Base-by-base conservation (phyloP, 1,140 invertebrate species). In the Drosophila seguyi region DNA sequence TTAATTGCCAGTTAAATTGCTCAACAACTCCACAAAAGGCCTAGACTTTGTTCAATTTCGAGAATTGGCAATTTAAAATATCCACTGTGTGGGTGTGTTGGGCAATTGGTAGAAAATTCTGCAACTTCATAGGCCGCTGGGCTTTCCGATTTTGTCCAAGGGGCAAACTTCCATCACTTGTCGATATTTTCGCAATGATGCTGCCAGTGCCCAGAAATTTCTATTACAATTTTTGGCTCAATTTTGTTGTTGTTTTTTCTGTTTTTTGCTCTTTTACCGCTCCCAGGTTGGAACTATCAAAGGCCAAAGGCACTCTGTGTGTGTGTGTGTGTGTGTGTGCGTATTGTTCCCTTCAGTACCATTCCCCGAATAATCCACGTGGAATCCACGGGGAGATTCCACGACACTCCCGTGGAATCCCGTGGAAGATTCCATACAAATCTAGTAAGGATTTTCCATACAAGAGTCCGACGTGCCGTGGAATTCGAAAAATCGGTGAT, bases 141-240 rank as follows among this genome's bases (percentile, higher is more conserved):
- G 39, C n/a, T 44, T 50, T 53, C 47, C 45, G 20, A 38, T 38
- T 55, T 38, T 55, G 52, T 38, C 52, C 52, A 55, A 44, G 16
- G 36, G 44, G 48, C 31, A 47, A 36, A 44, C 60, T 67, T 42
- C 45, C 66, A 66, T 67, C 38, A 44, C 38, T 69, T 55, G 36
- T 50, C 52, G 52, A 48, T 72, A 69, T 57, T 56, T 69, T 38
- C 11, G 27, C 14, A 44, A 38, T 55, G 52, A 38, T 55, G 52
- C 52, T 22, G 31, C 14, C 20, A 38, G 59, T 44, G 71, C 44
- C 50, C 29, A 66, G 45, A 67, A 67, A 76, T 76, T 76, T 47
- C 74, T 77, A 76, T 76, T 77, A 67, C 55, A 77, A 60, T 77
- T 77, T 75, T 67, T 53, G 53, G 31, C 38, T 58, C 52, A 6